Evolutionary conservation across 2,113 vertebrate genomes (phyloP), one percentile per base, ranked within the genome.

Genomic region (Petaurus breviceps): DNA sequence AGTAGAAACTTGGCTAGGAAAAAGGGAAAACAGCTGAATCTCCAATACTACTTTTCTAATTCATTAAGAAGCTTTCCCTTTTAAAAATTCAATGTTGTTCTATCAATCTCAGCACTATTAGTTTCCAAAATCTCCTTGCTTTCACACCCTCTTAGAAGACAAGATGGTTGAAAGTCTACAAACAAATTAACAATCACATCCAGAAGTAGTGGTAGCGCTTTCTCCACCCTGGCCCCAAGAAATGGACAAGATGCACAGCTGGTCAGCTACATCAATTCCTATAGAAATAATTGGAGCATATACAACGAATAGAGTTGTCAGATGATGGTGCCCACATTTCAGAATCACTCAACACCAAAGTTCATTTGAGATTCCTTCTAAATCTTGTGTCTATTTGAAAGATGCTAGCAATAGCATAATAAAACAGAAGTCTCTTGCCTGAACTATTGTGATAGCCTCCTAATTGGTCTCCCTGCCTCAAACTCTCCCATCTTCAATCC

Each of bases 21-120:
- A 84, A 84, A 84, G 43, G 37, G n/a, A 43, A 84, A 84, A 84
- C n/a, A 84, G 93, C 4, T 9, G 0, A 0, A 94, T 8, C n/a
- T 10, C 25, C n/a, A 97, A 4, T 24, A 61, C 25, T 96, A 92
- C 0, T 0, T 3, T 90, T 96, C 95, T 92, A 94, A 90, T 96
- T 96, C 11, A 49, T 43, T 14, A 37, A 53, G 19, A 23, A 94
- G 53, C 8, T 92, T 84, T 84, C n/a, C 37, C n/a, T 43, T 84
- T 84, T 43, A 8, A 43, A 77, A 43, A 43, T 43, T 84, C 68
- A 84, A 43, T 77, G 61, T 37, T 77, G 61, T 89, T 61, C 51
- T 89, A 94, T 96, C 96, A 94, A 94, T 47, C 51, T 77, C 68
- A 23, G 43, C 1, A 47, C 91, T 43, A 46, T 92, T 50, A 47